Percentiles rank a stretch among this genome's conserved stretches.
Conservation (phyloP, 2,797 vertebrate genomes). For the Sciurus carolinensis region DNA sequence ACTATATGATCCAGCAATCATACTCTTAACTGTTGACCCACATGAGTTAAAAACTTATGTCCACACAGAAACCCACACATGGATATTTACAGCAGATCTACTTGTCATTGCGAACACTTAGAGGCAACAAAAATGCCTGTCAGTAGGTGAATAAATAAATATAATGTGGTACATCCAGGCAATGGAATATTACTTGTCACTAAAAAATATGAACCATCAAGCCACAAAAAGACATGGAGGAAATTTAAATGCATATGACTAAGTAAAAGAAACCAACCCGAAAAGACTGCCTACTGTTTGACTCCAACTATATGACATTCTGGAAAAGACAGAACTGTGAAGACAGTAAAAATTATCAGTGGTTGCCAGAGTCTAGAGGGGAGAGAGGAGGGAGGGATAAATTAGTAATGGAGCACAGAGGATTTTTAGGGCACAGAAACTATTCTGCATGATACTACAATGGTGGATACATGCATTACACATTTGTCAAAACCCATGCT, state of each 20-base stretch:
- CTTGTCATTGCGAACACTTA: background rate
- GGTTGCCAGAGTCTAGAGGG: background rate
- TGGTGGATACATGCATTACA: background rate
- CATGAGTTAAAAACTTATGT: background rate
- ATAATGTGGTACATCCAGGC: background rate
- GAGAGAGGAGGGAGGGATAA: too few relatives aligned
- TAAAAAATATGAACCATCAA: background rate
- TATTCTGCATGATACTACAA: background rate
- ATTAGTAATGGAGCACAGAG: background rate
- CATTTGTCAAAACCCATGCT: background rate
- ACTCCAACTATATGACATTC: background rate
- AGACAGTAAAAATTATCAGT: background rate
- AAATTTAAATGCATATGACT: background rate
- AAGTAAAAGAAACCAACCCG: background rate
- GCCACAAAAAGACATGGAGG: background rate
- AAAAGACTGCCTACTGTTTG: background rate
- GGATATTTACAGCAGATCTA: background rate
- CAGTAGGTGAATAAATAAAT: background rate
- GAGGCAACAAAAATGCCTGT: background rate
- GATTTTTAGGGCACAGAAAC: background rate
- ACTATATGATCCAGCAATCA: background rate
- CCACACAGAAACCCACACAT: background rate
- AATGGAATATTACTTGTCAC: background rate
- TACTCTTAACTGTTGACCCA: background rate
- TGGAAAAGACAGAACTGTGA: background rate